Evolutionary conservation across 2,888 invertebrate species (phyloP).

Genomic region (Eupithecia dodoneata): DNA sequence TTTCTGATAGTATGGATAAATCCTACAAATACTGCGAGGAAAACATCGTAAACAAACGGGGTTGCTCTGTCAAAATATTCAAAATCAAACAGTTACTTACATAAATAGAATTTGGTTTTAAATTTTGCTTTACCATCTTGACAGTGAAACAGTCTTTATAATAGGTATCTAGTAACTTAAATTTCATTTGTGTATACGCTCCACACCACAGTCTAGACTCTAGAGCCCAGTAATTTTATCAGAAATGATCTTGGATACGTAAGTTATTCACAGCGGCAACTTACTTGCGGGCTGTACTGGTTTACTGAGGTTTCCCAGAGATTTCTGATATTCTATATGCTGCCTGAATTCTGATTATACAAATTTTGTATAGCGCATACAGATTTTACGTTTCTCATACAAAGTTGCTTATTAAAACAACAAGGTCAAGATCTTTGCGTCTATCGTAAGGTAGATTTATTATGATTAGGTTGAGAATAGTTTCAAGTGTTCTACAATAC

Average conservation of each 20-base stretch:
- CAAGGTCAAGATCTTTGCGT: conserved; percentile 5
- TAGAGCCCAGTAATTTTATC: conserved; percentile 35
- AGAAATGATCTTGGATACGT: conserved; percentile 29
- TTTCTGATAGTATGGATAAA: background rate
- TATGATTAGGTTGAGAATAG: conserved; percentile 1
- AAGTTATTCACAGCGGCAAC: conserved; percentile 41
- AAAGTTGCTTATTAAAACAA: conserved; percentile 7
- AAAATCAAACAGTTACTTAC: background rate
- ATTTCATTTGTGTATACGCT: conserved; percentile 14
- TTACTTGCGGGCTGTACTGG: conserved; percentile 33
- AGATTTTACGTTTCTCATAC: background rate
- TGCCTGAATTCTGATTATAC: conserved; percentile 20
- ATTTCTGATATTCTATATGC: conserved; percentile 23
- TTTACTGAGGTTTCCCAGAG: conserved; percentile 27
- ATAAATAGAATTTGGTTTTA: background rate
- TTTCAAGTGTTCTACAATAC: background rate
- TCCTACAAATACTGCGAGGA: background rate
- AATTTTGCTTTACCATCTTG: background rate
- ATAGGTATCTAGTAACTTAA: background rate
- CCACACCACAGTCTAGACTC: conserved; percentile 20
- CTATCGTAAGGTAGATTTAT: background rate
- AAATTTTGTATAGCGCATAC: conserved; percentile 9
- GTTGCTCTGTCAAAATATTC: background rate
- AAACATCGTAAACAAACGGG: background rate
- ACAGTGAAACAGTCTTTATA: background rate